These are phyloP conservation scores for Oreochromis grahami DNA, from an alignment of 2,797 vertebrate species.

Conservation along the genomic window DNA sequence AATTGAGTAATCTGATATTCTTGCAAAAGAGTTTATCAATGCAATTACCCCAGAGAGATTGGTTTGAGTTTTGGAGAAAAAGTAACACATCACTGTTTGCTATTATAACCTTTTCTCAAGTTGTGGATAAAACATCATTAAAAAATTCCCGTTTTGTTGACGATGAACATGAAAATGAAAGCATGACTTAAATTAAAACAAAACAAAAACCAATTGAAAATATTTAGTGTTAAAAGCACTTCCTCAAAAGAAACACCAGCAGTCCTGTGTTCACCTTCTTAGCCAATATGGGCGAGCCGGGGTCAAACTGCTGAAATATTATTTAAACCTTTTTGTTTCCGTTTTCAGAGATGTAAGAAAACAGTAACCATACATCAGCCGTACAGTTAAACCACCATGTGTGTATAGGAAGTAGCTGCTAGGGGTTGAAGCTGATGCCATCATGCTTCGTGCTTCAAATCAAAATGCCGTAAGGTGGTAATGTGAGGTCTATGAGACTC, in stretches of 20 bases:
- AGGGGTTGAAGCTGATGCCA: background rate
- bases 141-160: background rate
- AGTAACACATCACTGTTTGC: background rate
- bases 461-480: accelerated
- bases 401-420: background rate
- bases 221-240: background rate
- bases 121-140: background rate
- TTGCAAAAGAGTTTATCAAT: too few species aligned
- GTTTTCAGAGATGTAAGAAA: background rate
- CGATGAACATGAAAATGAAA: accelerated
- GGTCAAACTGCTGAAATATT: background rate
- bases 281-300: accelerated
- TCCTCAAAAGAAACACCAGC: background rate
- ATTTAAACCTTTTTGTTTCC: background rate
- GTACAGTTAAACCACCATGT: background rate
- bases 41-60: too few species aligned
- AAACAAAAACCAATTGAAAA: background rate
- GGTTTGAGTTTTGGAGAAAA: too few species aligned
- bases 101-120: background rate
- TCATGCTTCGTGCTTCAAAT: background rate
- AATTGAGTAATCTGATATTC: too few species aligned
- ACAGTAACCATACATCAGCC: background rate
- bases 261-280: accelerated
- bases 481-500: background rate
- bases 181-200: accelerated